Base-by-base conservation (phyloP, 2,888 invertebrate genomes). In the Volucella bombylans region DNA sequence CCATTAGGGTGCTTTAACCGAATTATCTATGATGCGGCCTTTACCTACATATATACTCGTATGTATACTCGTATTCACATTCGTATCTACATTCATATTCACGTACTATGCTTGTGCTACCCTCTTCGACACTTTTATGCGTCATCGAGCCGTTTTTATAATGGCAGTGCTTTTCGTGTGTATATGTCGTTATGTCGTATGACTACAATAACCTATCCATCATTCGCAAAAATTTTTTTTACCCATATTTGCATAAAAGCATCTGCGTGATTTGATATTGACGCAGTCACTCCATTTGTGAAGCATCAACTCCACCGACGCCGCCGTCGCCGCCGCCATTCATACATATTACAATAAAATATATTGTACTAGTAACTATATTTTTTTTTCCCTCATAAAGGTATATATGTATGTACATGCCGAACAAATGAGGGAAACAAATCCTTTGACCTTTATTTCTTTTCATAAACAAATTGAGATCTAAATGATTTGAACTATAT, bases 261-360 rank as follows among this genome's bases (percentile, higher is more conserved):
- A 80, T 79, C 83, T 83, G 80, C 81, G 81, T 81, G 85, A 85
- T 85, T 85, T 81, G 6, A 6, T 76, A 72, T 72, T 85, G 76
- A 85, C 85, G 81, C 52, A 81, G 50, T 59, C 85, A 77, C 62
- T 80, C 62, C 61, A 50, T 72, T 76, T 76, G 76, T 61, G 6
- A 76, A 52, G 54, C 79, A 15, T 52, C 15, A 14, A 52, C 12
- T 52, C 14, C 52, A 14, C 18, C 3, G 23, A n/a, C n/a, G n/a
- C 43, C 67, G 45, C 23, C 1, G 18, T 18, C 31, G 31, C 31
- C n/a, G n/a, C n/a, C n/a, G n/a, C n/a, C n/a, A n/a, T n/a, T n/a
- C n/a, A n/a, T n/a, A 23, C 18, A 23, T 23, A 23, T 23, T 23
- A 18, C 18, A 18, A 1, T n/a, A n/a, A 18, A 1, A 18, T 23